These are phyloP conservation scores for Neoniphon sammara DNA, from an alignment of 2,797 vertebrate genomes.

Conservation along the genomic window DNA sequence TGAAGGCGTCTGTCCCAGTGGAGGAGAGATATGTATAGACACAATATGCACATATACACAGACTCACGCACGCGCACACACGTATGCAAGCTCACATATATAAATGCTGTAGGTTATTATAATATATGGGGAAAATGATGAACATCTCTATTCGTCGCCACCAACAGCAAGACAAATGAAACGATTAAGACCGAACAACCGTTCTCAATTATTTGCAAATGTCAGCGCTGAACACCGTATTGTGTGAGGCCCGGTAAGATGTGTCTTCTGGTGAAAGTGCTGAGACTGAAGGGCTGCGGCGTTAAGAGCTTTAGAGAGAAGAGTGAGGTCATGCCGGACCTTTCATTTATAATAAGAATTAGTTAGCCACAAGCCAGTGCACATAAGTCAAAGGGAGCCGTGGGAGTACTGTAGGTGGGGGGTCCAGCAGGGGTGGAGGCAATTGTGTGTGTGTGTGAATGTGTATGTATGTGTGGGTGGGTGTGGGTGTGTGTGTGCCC, in stretches of 20 bases:
- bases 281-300: constrained; percentile 45
- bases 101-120: background rate
- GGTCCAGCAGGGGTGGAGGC: constrained; percentile 65
- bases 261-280: constrained; percentile 56
- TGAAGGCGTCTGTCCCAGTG: constrained; percentile 72
- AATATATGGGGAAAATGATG: background rate
- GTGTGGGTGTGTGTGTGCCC: constrained; percentile 29
- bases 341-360: constrained; percentile 80
- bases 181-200: constrained; percentile 34
- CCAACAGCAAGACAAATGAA: constrained; percentile 31
- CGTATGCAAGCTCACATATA: background rate
- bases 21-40: constrained; percentile 57
- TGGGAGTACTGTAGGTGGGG: constrained; percentile 74
- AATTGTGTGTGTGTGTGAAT: constrained; percentile 56
- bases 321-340: constrained; percentile 75
- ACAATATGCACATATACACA: constrained; percentile 4
- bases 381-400: constrained; percentile 77
- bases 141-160: constrained; percentile 19
- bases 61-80: constrained; percentile 9
- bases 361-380: constrained; percentile 81
- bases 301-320: constrained; percentile 72
- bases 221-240: constrained; percentile 33
- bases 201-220: constrained; percentile 48
- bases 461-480: constrained; percentile 35
- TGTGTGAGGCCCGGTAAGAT: constrained; percentile 51